Evolutionary conservation across 2,888 invertebrate species (phyloP).

Genomic region (Apodemia duryi): DNA sequence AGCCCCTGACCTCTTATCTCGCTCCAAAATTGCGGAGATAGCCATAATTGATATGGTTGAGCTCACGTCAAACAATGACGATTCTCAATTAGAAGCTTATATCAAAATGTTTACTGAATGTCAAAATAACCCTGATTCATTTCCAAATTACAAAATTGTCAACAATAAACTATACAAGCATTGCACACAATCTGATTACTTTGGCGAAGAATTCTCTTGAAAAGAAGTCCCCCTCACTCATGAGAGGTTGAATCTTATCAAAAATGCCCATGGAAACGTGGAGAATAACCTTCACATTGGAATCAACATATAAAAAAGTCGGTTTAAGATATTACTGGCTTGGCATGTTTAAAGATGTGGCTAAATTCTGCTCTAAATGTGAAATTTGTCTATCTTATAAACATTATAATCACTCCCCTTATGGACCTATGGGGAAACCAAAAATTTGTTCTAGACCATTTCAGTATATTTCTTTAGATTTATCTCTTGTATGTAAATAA

Average conservation of each 20-base stretch:
- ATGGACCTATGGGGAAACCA: constrained; percentile 26
- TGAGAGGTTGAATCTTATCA: constrained; percentile 24
- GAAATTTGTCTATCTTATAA: constrained; percentile 25
- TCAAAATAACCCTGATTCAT: constrained; percentile 1
- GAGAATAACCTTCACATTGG: constrained; percentile 27
- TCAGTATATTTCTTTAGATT: constrained; percentile 22
- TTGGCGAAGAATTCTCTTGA: background rate
- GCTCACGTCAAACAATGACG: too few species aligned
- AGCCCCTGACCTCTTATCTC: constrained; percentile 32
- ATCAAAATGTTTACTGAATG: constrained; percentile 28
- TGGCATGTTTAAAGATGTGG: constrained; percentile 18
- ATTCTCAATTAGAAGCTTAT: constrained; percentile 18
- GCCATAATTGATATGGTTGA: too few species aligned
- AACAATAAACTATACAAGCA: background rate
- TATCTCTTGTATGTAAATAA: background rate
- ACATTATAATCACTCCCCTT: constrained; percentile 20
- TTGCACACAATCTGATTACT: background rate
- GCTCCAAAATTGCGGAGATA: constrained; percentile 11
- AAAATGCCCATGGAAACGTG: constrained; percentile 21
- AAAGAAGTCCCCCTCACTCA: background rate
- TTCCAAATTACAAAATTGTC: constrained; percentile 10
- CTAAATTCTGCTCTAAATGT: constrained; percentile 24
- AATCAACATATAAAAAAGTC: constrained; percentile 31
- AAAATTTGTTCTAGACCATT: constrained; percentile 26
- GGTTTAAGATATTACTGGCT: constrained; percentile 24